A percentile compares a stretch with the other conserved stretches of the same genome.
Conservation (phyloP, 92 coral and sea anemone genomes). For the Chrysogorgia sp. region DNA sequence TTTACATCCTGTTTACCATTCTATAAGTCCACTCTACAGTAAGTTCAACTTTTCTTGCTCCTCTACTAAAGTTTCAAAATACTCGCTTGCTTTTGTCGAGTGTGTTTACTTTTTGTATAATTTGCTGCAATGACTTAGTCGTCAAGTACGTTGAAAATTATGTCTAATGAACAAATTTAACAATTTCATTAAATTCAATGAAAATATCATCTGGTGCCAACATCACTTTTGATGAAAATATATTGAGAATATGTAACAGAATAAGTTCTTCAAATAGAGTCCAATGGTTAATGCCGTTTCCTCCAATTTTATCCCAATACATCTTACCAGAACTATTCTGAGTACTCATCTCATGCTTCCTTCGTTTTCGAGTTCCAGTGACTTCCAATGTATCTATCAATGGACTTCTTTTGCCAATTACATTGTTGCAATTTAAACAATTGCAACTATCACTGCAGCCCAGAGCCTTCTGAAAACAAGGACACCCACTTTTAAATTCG, state of each 20-base stretch:
- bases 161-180: background rate
- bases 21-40: too few species aligned
- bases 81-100: background rate
- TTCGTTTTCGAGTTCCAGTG: conserved; percentile 4
- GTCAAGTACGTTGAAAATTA: background rate
- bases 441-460: conserved; percentile 57
- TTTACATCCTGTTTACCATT: too few species aligned
- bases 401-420: background rate
- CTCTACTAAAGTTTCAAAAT: background rate
- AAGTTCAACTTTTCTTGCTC: conserved; percentile 12
- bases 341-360: conserved; percentile 7
- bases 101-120: background rate
- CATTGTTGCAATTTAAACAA: conserved; percentile 8
- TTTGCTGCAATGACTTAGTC: background rate
- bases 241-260: background rate
- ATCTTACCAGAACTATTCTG: conserved; percentile 38
- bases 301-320: background rate
- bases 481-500: conserved; percentile 58
- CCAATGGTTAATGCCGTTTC: background rate
- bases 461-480: conserved; percentile 29
- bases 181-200: background rate
- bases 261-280: conserved; percentile 7
- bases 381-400: too few species aligned
- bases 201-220: conserved; percentile 4
- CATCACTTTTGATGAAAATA: background rate